These are phyloP conservation scores for Helobdella robusta DNA, from an alignment of 2,888 invertebrate genomes.

Conservation along the genomic window DNA sequence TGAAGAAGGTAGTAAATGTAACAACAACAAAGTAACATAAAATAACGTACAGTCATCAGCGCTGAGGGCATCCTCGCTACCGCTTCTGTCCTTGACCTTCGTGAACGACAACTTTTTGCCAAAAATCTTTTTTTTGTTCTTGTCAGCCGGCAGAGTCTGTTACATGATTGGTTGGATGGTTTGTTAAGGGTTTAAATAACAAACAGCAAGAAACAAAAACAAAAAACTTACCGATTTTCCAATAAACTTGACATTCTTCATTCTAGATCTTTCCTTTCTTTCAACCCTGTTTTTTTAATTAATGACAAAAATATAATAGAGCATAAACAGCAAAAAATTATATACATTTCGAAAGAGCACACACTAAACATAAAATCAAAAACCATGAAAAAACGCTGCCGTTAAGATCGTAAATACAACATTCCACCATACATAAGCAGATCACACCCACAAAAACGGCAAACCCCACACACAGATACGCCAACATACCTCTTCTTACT, in stretches of 20 bases:
- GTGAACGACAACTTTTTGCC: conserved; percentile 97
- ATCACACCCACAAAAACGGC: background rate
- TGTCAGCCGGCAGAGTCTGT: conserved; percentile 40
- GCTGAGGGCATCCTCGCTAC: conserved; percentile 86
- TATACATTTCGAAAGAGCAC: no score
- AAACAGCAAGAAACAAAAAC: background rate
- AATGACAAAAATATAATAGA: no score
- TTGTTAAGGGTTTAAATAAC: background rate
- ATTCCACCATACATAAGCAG: no score
- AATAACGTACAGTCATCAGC: conserved; percentile 56
- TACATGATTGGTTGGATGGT: background rate
- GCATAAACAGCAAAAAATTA: no score
- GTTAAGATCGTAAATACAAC: no score
- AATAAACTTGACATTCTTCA: conserved; percentile 91
- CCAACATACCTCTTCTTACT: conserved; percentile 59
- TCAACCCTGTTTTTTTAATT: conserved; percentile 66
- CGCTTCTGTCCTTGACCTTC: conserved; percentile 91
- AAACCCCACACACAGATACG: background rate
- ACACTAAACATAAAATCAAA: no score
- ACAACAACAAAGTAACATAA: background rate
- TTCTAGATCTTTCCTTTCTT: conserved; percentile 86
- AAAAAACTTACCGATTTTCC: conserved; percentile 32
- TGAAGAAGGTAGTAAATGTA: no score
- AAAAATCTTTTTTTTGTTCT: conserved; percentile 86
- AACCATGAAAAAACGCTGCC: no score